Evolutionary conservation across 2,113 vertebrate genomes (phyloP).

Genomic region (Elephantulus edwardii): DNA sequence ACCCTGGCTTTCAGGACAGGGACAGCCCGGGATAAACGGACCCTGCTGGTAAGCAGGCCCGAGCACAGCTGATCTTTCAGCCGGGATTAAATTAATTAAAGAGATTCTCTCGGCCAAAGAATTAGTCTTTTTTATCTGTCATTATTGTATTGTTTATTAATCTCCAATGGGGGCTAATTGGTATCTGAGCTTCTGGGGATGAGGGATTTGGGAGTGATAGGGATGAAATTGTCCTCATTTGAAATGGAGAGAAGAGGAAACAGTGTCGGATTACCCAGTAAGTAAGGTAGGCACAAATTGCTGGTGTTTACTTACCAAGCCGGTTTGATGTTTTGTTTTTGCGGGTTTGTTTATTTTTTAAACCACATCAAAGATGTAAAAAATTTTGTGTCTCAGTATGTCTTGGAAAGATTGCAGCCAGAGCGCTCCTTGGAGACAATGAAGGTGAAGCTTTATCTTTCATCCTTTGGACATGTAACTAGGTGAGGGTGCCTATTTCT

Average conservation of each 20-base stretch:
- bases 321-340: no score
- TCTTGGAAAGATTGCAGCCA: no score
- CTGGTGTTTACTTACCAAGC: neutral
- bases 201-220: constrained; percentile 60
- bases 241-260: constrained; percentile 56
- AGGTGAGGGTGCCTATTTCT: no score
- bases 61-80: constrained; percentile 92
- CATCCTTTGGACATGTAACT: no score
- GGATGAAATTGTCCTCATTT: constrained; percentile 70
- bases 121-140: constrained; percentile 86
- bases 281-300: neutral
- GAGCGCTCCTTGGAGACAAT: no score
- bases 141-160: constrained; percentile 87
- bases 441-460: no score
- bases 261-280: neutral
- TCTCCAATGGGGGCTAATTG: constrained; percentile 87
- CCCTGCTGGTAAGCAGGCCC: constrained; percentile 86
- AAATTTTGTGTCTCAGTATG: no score
- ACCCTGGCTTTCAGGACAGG: constrained; percentile 82
- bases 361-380: no score
- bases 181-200: constrained; percentile 80
- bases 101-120: constrained; percentile 85
- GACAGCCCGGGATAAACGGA: constrained; percentile 84
- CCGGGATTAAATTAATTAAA: constrained; percentile 98
- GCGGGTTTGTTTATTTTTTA: no score